Conservation (phyloP, 2,113 vertebrate genomes). For the Empidonax traillii region DNA sequence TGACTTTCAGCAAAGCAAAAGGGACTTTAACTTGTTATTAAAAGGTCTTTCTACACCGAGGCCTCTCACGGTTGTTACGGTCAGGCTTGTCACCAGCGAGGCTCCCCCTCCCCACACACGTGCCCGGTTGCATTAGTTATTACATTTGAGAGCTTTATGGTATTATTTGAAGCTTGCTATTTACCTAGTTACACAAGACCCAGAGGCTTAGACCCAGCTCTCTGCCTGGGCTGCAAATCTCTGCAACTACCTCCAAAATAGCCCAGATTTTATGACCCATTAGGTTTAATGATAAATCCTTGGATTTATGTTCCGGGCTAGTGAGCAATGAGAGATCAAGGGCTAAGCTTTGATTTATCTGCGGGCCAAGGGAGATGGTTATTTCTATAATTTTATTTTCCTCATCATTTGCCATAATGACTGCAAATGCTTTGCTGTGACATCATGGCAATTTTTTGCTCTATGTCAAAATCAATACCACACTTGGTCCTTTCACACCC, state of each 20-base stretch:
- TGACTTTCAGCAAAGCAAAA: background rate
- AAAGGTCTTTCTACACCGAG: background rate
- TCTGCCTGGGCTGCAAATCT: slow-evolving; percentile 31
- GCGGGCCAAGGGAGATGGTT: background rate
- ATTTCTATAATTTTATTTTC: slow-evolving; percentile 6
- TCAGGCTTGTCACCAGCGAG: background rate
- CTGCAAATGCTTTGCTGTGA: background rate
- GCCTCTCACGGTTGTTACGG: background rate
- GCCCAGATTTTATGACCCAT: slow-evolving; percentile 49
- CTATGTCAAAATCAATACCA: rapidly evolving
- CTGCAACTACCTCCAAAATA: slow-evolving; percentile 50
- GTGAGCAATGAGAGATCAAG: slow-evolving; percentile 5
- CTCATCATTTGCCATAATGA: background rate
- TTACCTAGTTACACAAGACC: slow-evolving; percentile 51
- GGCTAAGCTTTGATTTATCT: slow-evolving; percentile 21
- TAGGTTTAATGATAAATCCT: slow-evolving; percentile 57
- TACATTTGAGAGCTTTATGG: slow-evolving; percentile 52
- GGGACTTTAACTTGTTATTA: background rate
- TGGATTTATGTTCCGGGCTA: background rate
- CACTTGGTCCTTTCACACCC: background rate
- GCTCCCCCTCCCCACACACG: background rate
- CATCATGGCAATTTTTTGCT: background rate
- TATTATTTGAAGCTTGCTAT: slow-evolving; percentile 65
- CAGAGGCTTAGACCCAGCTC: background rate
- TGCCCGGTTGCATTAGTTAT: slow-evolving; percentile 29